Percentiles rank a stretch among this genome's conserved stretches.
phyloP scores from a whole-genome alignment of 2,113 vertebrate genomes.

The Notothenia coriiceps region DNA sequence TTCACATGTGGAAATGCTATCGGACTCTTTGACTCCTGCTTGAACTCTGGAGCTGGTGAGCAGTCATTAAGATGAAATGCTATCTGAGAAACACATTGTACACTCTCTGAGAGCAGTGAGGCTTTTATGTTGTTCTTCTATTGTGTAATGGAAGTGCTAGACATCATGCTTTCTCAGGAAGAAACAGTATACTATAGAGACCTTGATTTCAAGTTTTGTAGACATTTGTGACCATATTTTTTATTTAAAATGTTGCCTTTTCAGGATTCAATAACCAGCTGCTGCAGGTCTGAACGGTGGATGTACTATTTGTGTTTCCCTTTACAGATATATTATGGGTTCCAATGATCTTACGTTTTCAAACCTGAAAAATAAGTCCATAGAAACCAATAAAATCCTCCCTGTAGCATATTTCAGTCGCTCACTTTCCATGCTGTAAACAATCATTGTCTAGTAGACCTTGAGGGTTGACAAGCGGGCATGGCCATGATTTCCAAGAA shows the following conservation, averaged over 20 bases:
- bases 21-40: slow-evolving; percentile 32
- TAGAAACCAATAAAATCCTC: slow-evolving; percentile 12
- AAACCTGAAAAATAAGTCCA: slow-evolving; percentile 9
- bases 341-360: neutral
- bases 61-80: slow-evolving; percentile 56
- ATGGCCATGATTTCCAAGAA: neutral
- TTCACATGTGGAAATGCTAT: slow-evolving; percentile 32
- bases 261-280: neutral
- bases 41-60: slow-evolving; percentile 38
- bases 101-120: slow-evolving; percentile 25
- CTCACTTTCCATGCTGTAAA: slow-evolving; percentile 10
- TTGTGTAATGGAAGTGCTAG: slow-evolving; percentile 17
- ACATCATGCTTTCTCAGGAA: neutral
- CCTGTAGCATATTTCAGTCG: neutral
- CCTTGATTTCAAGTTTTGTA: neutral
- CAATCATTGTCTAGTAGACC: neutral
- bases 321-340: neutral
- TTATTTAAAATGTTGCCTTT: neutral
- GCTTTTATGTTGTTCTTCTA: slow-evolving; percentile 27
- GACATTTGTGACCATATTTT: neutral
- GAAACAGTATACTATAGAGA: neutral
- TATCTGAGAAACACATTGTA: slow-evolving; percentile 32
- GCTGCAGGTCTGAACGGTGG: neutral
- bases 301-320: neutral
- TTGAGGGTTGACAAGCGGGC: neutral